phyloP scores from a whole-genome alignment of 2,797 vertebrate species.

The Mionectes olivaceus region DNA sequence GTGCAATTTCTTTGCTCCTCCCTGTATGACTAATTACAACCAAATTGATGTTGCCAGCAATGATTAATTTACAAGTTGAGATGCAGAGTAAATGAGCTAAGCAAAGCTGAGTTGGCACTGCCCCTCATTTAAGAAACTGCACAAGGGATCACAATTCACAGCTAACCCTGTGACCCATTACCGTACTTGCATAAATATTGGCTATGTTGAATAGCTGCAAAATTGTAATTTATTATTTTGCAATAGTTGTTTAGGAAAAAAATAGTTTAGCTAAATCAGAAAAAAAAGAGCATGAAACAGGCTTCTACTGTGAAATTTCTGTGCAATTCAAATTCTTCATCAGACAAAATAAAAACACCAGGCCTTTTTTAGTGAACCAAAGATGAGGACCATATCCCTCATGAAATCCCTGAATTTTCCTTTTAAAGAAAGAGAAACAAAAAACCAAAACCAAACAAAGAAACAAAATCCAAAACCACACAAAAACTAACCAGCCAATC shows the following conservation, averaged over 20 bases:
- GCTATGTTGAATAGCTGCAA: constrained; percentile 15
- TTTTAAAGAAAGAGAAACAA: neutral
- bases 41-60: constrained; percentile 80
- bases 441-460: neutral
- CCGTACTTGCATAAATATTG: constrained; percentile 36
- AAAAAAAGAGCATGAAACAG: neutral
- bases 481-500: too few species aligned
- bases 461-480: neutral
- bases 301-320: neutral
- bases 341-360: neutral
- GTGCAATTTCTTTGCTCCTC: constrained; percentile 72
- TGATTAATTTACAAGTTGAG: constrained; percentile 82
- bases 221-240: constrained; percentile 23
- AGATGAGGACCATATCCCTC: neutral
- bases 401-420: neutral
- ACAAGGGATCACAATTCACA: constrained; percentile 57
- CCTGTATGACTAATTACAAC: constrained; percentile 81
- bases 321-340: neutral
- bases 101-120: constrained; percentile 75
- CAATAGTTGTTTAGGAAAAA: neutral
- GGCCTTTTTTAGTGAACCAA: neutral
- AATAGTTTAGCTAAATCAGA: neutral
- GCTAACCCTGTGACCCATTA: constrained; percentile 9
- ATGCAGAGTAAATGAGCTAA: constrained; percentile 77
- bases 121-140: constrained; percentile 68